phyloP scores from a whole-genome alignment of 2,113 vertebrate species.

The Hystrix brachyura region DNA sequence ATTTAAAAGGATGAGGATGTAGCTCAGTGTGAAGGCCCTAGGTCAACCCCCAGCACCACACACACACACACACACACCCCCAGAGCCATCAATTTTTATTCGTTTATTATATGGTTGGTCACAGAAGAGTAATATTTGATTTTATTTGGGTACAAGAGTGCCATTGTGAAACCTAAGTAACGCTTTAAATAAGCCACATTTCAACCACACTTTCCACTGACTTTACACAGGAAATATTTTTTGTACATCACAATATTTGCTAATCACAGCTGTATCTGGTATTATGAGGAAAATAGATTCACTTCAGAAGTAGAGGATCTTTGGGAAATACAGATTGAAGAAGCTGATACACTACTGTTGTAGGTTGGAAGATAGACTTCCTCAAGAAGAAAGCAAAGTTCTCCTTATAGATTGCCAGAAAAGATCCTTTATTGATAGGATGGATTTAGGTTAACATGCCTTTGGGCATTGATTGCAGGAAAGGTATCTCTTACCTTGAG shows the following conservation, averaged over 20 bases:
- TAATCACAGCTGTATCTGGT: slow-evolving; percentile 13
- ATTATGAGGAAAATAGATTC: slow-evolving; percentile 43
- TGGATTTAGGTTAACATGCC: neutral
- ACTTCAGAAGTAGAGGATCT: slow-evolving; percentile 2
- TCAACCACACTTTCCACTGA: neutral
- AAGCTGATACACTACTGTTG: neutral
- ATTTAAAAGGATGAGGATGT: neutral
- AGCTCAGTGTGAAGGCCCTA: neutral
- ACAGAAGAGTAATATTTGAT: slow-evolving; percentile 26
- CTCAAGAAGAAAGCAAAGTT: neutral
- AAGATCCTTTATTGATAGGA: neutral
- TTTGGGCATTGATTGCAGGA: neutral
- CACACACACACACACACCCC: neutral
- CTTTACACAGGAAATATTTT: slow-evolving; percentile 11
- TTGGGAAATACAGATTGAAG: neutral
- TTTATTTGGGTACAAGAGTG: slow-evolving; percentile 32
- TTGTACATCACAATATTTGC: neutral
- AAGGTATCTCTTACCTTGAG: neutral
- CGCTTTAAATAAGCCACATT: neutral
- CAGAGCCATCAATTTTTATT: neutral
- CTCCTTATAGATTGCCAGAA: neutral
- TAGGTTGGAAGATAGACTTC: neutral
- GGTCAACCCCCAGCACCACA: neutral
- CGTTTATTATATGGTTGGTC: neutral
- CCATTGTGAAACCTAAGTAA: neutral